Evolutionary conservation across 2,888 invertebrate species (phyloP), one percentile per base, ranked within the genome.

Genomic region (Eurytoma adleriae): DNA sequence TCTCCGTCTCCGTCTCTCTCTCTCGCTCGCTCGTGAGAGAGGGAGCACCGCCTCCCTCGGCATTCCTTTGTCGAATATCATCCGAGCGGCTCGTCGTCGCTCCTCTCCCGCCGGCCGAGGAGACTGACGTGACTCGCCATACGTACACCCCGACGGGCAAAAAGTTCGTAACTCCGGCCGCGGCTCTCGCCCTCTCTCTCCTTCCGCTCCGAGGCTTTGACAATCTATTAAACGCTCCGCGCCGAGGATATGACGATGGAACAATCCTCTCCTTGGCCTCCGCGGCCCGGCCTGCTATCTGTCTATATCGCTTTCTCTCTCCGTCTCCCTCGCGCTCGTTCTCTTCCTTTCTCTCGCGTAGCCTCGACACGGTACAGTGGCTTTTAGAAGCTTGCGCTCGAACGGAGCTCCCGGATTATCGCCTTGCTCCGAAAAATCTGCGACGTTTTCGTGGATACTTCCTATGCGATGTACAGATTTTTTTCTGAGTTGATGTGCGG

Each of bases 61-160:
- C 84, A 83, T 84, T 84, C 84, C 83, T 82, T 83, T 85, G 85
- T 85, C 83, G 83, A 84, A 83, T 84, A 84, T 84, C 83, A 82
- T 82, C 84, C 84, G 78, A 66, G 50, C 50, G 52, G 18, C 30
- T 27, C 57, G 83, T 84, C 82, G 77, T 74, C 79, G 71, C 52
- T 73, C 70, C 72, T 73, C 78, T 77, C 56, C 69, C 16, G 54
- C 56, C 57, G 40, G 20, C 52, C 67, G 3, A 3, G 48, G 30
- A 27, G 59, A 14, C 40, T 66, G n/a, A n/a, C 70, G 20, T 62
- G 18, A 7, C 50, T 73, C 68, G n/a, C 54, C 57, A 14, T 52
- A 67, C 50, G 59, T 13, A 66, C 14, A n/a, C 40, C 24, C 24
- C 40, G 40, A 40, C 50, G 61, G 75, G 82, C 76, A 76, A 76